Conservation (phyloP, 2,113 vertebrate genomes). For the Peromyscus leucopus region DNA sequence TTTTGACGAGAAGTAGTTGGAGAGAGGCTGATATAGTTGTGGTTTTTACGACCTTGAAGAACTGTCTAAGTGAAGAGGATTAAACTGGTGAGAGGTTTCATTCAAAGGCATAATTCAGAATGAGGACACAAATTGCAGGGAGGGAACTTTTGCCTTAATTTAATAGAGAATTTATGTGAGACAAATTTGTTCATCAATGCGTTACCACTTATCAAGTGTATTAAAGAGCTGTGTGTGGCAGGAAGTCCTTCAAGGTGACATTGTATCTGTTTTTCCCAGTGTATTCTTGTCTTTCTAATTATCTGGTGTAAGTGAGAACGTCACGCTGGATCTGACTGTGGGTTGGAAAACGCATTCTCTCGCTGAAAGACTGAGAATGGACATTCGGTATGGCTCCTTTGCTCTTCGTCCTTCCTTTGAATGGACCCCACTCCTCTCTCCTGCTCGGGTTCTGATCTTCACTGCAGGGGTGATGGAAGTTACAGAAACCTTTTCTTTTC, state of each 20-base stretch:
- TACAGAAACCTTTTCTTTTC: neutral
- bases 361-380: neutral
- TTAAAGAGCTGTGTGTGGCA: neutral
- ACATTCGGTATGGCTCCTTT: neutral
- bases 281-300: neutral
- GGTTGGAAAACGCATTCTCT: neutral
- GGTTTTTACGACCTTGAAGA: constrained; percentile 64
- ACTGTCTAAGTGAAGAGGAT: constrained; percentile 55
- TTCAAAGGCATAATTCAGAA: constrained; percentile 58
- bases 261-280: neutral
- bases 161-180: constrained; percentile 15
- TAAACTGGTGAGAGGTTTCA: constrained; percentile 13
- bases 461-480: neutral
- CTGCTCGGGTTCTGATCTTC: neutral
- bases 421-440: neutral
- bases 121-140: neutral
- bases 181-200: neutral
- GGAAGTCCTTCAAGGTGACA: neutral
- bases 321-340: neutral
- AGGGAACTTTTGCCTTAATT: constrained; percentile 39
- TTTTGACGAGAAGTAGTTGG: constrained; percentile 38
- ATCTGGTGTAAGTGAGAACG: neutral
- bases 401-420: neutral
- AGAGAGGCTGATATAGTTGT: neutral
- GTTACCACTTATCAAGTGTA: neutral